Percentiles rank a stretch among this genome's conserved stretches.
phyloP scores from a whole-genome alignment of 2,888 invertebrate genomes.

The Plagiodera versicolora region DNA sequence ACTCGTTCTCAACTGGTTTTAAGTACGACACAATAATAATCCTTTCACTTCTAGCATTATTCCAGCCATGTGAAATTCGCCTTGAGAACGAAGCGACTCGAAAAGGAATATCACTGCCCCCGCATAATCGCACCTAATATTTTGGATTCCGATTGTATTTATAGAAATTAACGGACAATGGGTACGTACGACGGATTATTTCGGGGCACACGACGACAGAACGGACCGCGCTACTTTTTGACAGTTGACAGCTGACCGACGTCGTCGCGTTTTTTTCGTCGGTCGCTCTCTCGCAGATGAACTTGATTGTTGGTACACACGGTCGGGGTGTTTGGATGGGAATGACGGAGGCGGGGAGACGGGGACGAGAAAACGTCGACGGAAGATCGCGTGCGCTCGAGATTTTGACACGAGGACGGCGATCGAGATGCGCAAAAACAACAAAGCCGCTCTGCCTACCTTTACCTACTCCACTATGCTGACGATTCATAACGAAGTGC shows the following conservation, averaged over 20 bases:
- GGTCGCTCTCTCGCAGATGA: background rate
- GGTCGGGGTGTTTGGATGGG: slow-evolving; percentile 29
- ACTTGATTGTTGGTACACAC: slow-evolving; percentile 22
- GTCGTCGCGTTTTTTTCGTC: slow-evolving; percentile 4
- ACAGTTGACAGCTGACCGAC: background rate
- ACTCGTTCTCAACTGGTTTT: slow-evolving; percentile 17
- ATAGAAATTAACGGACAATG: slow-evolving; percentile 7
- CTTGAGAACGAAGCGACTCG: slow-evolving; percentile 7
- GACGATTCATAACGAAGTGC: too few relatives aligned
- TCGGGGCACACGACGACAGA: background rate
- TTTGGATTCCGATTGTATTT: slow-evolving; percentile 7
- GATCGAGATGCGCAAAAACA: slow-evolving; percentile 45
- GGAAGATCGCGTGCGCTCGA: slow-evolving; percentile 46
- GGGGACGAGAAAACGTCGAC: slow-evolving; percentile 31
- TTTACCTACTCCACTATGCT: too few relatives aligned
- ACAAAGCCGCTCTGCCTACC: slow-evolving; percentile 5
- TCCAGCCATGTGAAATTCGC: slow-evolving; percentile 11
- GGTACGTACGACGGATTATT: background rate
- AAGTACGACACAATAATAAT: slow-evolving; percentile 17
- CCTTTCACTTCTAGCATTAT: slow-evolving; percentile 20
- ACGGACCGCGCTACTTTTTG: background rate
- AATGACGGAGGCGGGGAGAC: slow-evolving; percentile 45
- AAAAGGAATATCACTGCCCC: slow-evolving; percentile 18
- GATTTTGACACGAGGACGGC: slow-evolving; percentile 43
- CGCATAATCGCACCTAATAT: slow-evolving; percentile 7